Conservation (phyloP, 2,888 invertebrate genomes). For the Dasysyrphus tricinctus region DNA sequence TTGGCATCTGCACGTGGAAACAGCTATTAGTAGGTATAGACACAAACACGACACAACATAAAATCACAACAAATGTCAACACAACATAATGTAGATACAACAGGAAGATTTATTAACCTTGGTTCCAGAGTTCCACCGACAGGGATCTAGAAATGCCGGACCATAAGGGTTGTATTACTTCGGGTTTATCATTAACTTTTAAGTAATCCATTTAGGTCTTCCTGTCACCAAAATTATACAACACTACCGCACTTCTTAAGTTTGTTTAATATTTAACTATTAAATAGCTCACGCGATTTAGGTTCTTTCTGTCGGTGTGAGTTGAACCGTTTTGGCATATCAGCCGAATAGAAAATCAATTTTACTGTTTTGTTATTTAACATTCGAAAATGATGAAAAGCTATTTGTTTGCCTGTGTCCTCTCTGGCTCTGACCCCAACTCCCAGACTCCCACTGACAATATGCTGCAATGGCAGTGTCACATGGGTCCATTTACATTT, state of each 20-base stretch:
- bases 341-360: slow-evolving; percentile 69
- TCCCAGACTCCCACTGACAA: slow-evolving; percentile 12
- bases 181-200: slow-evolving; percentile 47
- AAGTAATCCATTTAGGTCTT: slow-evolving; percentile 57
- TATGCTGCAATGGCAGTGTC: neutral
- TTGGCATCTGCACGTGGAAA: slow-evolving; percentile 68
- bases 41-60: neutral
- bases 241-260: slow-evolving; percentile 25
- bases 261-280: slow-evolving; percentile 21
- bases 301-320: slow-evolving; percentile 8
- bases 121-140: slow-evolving; percentile 45
- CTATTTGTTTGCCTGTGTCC: slow-evolving; percentile 3
- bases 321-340: slow-evolving; percentile 42
- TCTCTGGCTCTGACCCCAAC: slow-evolving; percentile 3
- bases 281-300: slow-evolving; percentile 40
- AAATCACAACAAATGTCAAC: slow-evolving; percentile 21
- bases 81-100: slow-evolving; percentile 12
- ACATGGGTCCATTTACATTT: neutral
- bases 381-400: slow-evolving; percentile 44
- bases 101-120: slow-evolving; percentile 49
- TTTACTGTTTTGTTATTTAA: slow-evolving; percentile 64
- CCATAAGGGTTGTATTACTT: slow-evolving; percentile 13
- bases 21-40: slow-evolving; percentile 46
- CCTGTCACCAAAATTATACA: slow-evolving; percentile 48
- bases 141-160: slow-evolving; percentile 15